Conservation (phyloP, 1,140 invertebrate species). For the Zaprionus nigranus region DNA sequence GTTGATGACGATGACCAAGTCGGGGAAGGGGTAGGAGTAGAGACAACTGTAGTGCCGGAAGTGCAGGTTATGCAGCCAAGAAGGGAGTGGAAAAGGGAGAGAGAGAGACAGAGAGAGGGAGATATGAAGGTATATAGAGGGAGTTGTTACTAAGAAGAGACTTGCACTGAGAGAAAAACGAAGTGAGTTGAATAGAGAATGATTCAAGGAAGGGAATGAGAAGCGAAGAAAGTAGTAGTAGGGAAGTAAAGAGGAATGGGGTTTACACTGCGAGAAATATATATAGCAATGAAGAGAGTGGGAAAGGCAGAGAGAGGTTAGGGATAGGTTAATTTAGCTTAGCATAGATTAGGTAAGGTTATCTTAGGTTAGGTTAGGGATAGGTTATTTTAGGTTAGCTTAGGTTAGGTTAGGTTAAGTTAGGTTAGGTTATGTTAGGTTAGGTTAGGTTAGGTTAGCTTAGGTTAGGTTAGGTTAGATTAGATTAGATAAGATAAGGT, state of each 20-base stretch:
- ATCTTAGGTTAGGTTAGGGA: too few relatives aligned
- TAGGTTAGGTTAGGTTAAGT: too few relatives aligned
- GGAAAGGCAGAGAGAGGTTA: not conserved
- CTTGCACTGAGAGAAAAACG: not conserved
- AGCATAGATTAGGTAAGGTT: not conserved
- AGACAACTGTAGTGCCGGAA: slow-evolving; percentile 74
- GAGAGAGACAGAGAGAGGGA: not conserved
- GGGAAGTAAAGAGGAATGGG: too few relatives aligned
- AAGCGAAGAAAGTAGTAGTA: too few relatives aligned
- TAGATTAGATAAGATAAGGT: too few relatives aligned
- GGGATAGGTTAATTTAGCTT: not conserved
- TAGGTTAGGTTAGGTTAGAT: too few relatives aligned
- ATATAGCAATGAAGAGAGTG: too few relatives aligned
- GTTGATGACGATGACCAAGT: slow-evolving; percentile 22
- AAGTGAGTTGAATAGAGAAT: not conserved
- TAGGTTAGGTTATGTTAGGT: too few relatives aligned
- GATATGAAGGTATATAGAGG: slow-evolving; percentile 6
- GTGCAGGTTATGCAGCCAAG: slow-evolving; percentile 43
- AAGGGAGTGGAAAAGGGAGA: slow-evolving; percentile 8
- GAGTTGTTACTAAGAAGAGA: slow-evolving; percentile 10
- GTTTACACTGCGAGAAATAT: too few relatives aligned
- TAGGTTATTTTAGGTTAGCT: too few relatives aligned
- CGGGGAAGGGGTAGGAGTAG: slow-evolving; percentile 12
- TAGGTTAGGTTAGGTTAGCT: too few relatives aligned
- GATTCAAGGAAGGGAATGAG: not conserved